Base-by-base conservation (phyloP, 2,797 vertebrate genomes). In the Amblyopsis hoosieri region DNA sequence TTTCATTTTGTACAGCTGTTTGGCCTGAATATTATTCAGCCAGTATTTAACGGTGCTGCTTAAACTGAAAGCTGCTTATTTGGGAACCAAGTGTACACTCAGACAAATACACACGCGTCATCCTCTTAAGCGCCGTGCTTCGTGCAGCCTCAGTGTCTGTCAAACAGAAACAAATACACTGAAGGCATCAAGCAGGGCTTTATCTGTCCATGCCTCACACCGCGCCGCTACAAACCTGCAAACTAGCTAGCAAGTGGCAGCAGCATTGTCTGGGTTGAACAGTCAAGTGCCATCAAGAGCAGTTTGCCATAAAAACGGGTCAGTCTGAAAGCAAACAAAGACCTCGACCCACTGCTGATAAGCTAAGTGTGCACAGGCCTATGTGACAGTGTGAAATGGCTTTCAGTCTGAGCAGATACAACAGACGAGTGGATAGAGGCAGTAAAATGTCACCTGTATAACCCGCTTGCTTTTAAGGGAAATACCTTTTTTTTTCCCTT, bases 231-330 rank as follows among this genome's bases (percentile, higher is more conserved):
- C 79, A 81, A 76, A 76, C 79, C 83, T 33, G 70, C 80, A 81
- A 83, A 80, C 80, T 70, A 62, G 54, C 73, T 83, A 75, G 78
- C 76, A 80, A 85, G 87, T 86, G 85, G 83, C 81, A 61, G 82
- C 75, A 67, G 81, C 84, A 63, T 83, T 69, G 76, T 71, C 47
- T 73, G 77, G 87, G 86, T 88, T 88, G 83, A 88, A 85, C 86
- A 88, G 87, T 92, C 87, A 87, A 93, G 90, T 90, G 80, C 78
- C 87, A 76, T 89, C 84, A 75, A 90, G 86, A 83, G 87, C 86
- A 76, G 85, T 86, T 90, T 85, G 86, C 85, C 69, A 73, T 67
- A 81, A 82, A 89, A 89, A 89, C 80, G 66, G 76, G 69, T 76
- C 72, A 54, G 77, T 89, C 70, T 85, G 79, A 87, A 86, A 87